phyloP scores from a whole-genome alignment of 2,888 invertebrate species.

The Limnephilus lunatus region DNA sequence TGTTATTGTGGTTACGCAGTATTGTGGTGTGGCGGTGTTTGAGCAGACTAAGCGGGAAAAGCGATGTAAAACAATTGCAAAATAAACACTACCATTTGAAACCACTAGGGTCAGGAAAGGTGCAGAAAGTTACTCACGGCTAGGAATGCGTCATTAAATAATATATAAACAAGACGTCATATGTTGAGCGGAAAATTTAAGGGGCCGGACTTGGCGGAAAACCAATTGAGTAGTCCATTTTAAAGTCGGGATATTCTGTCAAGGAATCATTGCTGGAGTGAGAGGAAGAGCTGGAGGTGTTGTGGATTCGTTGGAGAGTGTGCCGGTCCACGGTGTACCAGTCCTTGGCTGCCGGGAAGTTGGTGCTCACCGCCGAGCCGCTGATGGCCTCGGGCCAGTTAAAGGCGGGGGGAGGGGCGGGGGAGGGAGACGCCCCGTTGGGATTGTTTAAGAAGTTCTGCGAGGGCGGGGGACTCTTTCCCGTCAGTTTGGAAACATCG shows the following conservation, averaged over 20 bases:
- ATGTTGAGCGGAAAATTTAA: slow-evolving; percentile 67
- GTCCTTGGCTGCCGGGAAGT: slow-evolving; percentile 27
- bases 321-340: slow-evolving; percentile 48
- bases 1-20: background rate
- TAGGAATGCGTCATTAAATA: no score
- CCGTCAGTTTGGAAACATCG: slow-evolving; percentile 72
- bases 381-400: slow-evolving; percentile 75
- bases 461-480: slow-evolving; percentile 71
- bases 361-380: slow-evolving; percentile 69
- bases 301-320: slow-evolving; percentile 17
- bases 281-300: slow-evolving; percentile 68
- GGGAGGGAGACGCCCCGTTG: slow-evolving; percentile 41
- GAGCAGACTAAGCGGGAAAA: background rate
- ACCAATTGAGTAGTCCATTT: slow-evolving; percentile 70
- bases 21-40: background rate
- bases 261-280: slow-evolving; percentile 71
- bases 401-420: slow-evolving; percentile 66
- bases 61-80: background rate
- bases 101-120: background rate
- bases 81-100: background rate
- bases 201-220: slow-evolving; percentile 75
- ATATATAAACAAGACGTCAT: background rate
- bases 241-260: slow-evolving; percentile 70
- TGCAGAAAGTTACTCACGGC: background rate
- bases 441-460: slow-evolving; percentile 62